Percentiles rank a stretch among this genome's conserved stretches.
phyloP scores from a whole-genome alignment of 2,888 invertebrate genomes.

The Eledone cirrhosa region DNA sequence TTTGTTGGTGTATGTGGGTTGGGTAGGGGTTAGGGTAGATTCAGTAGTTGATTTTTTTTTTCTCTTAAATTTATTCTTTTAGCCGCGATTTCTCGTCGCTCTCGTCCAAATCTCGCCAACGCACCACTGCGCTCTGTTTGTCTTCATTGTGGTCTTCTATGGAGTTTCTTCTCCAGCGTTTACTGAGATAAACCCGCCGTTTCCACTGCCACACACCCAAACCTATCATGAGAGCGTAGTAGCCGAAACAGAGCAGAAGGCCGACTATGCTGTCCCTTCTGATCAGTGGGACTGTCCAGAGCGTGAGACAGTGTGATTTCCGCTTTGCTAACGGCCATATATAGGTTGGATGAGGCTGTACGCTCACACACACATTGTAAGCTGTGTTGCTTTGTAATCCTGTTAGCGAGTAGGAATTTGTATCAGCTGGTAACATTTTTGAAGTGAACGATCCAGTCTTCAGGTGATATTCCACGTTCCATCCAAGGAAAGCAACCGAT shows the following conservation, averaged over 20 bases:
- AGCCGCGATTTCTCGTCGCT: conserved; percentile 21
- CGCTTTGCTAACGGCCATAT: neutral
- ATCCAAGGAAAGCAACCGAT: neutral
- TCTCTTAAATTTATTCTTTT: neutral
- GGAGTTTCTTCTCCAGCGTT: neutral
- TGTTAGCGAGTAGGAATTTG: neutral
- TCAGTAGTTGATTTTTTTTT: neutral
- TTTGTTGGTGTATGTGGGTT: neutral
- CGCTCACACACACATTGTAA: conserved; percentile 25
- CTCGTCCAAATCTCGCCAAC: conserved; percentile 24
- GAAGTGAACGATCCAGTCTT: conserved; percentile 4
- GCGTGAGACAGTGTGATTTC: neutral
- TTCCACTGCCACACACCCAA: conserved; percentile 17
- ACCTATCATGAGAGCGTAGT: conserved; percentile 15
- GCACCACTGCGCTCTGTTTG: neutral
- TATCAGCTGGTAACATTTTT: conserved; percentile 7
- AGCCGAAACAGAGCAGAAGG: conserved; percentile 5
- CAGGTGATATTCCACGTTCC: conserved; percentile 14
- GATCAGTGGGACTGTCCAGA: conserved; percentile 20
- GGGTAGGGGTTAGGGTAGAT: neutral
- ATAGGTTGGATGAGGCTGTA: neutral
- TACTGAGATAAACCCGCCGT: neutral
- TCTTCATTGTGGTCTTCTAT: conserved; percentile 10
- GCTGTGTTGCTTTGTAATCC: conserved; percentile 12
- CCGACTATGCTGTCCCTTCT: conserved; percentile 3